Conservation (phyloP, 2,113 vertebrate genomes). For the Cyanoramphus novaezelandiae region DNA sequence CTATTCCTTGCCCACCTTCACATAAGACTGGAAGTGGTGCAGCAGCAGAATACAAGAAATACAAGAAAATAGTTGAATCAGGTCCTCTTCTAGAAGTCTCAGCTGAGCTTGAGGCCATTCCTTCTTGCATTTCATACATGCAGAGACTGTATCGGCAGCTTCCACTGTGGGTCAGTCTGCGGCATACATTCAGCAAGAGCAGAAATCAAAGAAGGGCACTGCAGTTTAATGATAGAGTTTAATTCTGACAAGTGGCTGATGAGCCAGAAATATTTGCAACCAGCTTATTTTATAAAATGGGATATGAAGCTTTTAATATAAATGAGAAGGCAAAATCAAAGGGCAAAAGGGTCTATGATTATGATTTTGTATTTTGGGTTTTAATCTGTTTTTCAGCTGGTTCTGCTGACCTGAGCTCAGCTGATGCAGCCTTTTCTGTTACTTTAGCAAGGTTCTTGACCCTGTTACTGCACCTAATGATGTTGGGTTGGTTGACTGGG, state of each 20-base stretch:
- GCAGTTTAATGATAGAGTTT: not conserved
- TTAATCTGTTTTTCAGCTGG: not conserved
- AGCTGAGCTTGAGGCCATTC: not conserved
- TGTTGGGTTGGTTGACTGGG: not conserved
- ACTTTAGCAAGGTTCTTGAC: not conserved
- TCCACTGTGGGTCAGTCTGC: not conserved
- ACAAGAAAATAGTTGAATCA: not conserved
- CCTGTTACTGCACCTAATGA: not conserved
- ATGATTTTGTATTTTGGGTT: not conserved
- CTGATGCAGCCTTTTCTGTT: not conserved
- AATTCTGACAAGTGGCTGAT: not conserved
- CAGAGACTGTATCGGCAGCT: not conserved
- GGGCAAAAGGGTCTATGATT: not conserved
- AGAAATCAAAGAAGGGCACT: conserved; percentile 1
- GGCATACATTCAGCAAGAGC: not conserved
- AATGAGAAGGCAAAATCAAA: not conserved
- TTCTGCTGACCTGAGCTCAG: not conserved
- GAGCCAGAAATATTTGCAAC: not conserved
- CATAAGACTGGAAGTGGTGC: not conserved
- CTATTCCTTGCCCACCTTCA: not conserved
- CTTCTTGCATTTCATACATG: not conserved
- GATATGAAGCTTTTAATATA: not conserved
- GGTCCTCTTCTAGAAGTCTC: not conserved
- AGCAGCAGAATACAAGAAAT: not conserved
- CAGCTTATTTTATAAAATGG: not conserved